A percentile compares a stretch with the other conserved stretches of the same genome.
Conservation (phyloP, 1,140 invertebrate species). For the Drosophila mauritiana region DNA sequence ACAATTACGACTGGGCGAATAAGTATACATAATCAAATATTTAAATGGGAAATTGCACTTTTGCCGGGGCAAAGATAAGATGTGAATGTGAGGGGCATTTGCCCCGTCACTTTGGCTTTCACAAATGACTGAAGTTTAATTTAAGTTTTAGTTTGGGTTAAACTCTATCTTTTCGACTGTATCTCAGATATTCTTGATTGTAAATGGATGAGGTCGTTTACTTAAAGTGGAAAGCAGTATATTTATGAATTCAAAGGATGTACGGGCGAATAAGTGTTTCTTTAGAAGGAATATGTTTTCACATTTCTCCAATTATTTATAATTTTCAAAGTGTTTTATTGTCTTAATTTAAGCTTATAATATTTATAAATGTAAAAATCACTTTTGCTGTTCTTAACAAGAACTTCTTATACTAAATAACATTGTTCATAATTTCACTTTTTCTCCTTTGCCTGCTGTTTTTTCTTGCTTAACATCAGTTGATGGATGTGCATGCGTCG, state of each 20-base stretch:
- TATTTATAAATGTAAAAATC: constrained; percentile 11
- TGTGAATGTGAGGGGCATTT: constrained; percentile 14
- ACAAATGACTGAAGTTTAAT: constrained; percentile 46
- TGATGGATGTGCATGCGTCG: constrained; percentile 53
- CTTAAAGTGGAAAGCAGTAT: neutral
- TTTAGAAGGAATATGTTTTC: no score
- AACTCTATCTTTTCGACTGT: constrained; percentile 1
- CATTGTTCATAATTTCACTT: neutral
- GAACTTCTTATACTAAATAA: constrained; percentile 3
- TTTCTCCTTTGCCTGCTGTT: constrained; percentile 6
- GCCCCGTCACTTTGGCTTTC: neutral
- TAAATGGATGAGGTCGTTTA: neutral
- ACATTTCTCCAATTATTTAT: no score
- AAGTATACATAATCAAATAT: constrained; percentile 63
- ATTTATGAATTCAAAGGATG: neutral
- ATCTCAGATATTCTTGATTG: constrained; percentile 6
- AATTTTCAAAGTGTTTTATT: neutral
- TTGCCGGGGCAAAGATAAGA: constrained; percentile 13
- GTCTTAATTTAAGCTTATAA: neutral
- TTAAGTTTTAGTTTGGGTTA: constrained; percentile 16
- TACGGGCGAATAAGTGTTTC: no score
- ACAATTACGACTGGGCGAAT: constrained; percentile 14
- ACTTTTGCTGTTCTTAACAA: constrained; percentile 46
- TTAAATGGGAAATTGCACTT: constrained; percentile 67
- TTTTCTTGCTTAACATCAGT: constrained; percentile 43